These are phyloP conservation scores for Echiichthys vipera DNA, from an alignment of 2,797 vertebrate species.

Conservation along the genomic window DNA sequence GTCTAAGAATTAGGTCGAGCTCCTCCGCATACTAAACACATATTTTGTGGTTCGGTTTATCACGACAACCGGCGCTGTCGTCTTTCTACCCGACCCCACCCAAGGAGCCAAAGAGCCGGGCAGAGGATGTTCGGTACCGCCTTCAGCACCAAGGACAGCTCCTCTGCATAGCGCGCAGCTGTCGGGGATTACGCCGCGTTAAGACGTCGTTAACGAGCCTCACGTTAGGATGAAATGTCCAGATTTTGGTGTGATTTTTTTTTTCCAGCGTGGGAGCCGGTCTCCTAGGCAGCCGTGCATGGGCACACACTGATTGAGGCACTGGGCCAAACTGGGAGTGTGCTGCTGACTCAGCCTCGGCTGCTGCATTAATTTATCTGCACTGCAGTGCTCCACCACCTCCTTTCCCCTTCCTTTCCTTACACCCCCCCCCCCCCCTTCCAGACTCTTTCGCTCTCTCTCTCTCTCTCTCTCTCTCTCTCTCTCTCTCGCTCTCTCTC, in stretches of 20 bases:
- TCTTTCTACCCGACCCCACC: conserved; percentile 37
- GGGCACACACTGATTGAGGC: conserved; percentile 66
- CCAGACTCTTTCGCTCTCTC: conserved; percentile 36
- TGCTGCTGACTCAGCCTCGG: conserved; percentile 87
- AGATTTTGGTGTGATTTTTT: conserved; percentile 21
- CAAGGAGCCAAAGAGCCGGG: neutral
- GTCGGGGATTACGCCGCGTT: neutral
- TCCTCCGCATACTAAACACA: conserved; percentile 37
- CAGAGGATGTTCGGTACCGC: conserved; percentile 5
- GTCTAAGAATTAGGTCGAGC: conserved; percentile 73
- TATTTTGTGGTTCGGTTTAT: conserved; percentile 18
- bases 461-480: conserved; percentile 37
- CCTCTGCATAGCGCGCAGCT: conserved; percentile 3
- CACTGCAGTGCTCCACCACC: conserved; percentile 86
- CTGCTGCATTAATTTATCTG: conserved; percentile 89
- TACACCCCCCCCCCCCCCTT: conserved; percentile 36
- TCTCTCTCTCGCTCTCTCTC: conserved; percentile 38
- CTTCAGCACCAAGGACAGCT: conserved; percentile 66
- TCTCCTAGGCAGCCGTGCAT: conserved; percentile 44
- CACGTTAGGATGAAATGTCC: neutral
- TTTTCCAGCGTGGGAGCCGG: conserved; percentile 8
- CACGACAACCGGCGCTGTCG: neutral
- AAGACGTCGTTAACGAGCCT: neutral
- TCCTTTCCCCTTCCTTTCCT: conserved; percentile 52
- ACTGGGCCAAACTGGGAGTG: conserved; percentile 79